These are phyloP conservation scores for Magallana angulata DNA, from an alignment of 1,140 invertebrate species.

Conservation along the genomic window DNA sequence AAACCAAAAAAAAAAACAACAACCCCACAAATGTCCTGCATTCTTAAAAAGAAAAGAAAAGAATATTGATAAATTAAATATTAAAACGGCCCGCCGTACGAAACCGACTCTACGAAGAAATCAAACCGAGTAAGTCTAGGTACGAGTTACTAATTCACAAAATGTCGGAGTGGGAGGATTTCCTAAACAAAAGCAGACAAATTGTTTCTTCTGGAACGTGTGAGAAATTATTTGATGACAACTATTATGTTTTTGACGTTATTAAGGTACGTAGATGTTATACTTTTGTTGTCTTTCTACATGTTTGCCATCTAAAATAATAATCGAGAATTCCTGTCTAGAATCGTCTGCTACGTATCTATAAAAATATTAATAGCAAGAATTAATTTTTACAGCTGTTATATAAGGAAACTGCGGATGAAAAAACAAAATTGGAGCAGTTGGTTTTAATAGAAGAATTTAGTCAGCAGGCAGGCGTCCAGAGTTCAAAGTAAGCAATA, in stretches of 20 bases:
- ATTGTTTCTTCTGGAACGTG: not conserved
- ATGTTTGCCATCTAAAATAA: too few species aligned
- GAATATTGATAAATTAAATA: too few species aligned
- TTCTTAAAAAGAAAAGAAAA: too few species aligned
- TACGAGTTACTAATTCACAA: not conserved
- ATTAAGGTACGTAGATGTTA: slow-evolving; percentile 42
- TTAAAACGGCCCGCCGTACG: too few species aligned
- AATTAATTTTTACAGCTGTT: slow-evolving; percentile 11
- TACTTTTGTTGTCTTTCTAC: not conserved
- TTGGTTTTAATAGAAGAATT: slow-evolving; percentile 29
- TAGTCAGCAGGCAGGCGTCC: not conserved
- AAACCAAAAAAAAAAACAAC: not conserved
- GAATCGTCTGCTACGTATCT: too few species aligned
- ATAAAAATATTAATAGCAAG: too few species aligned
- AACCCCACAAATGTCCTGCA: too few species aligned
- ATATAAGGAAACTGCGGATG: slow-evolving; percentile 23
- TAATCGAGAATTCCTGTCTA: too few species aligned
- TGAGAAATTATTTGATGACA: slow-evolving; percentile 51
- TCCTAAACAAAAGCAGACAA: not conserved
- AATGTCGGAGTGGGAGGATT: slow-evolving; percentile 28
- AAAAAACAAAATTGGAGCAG: slow-evolving; percentile 5
- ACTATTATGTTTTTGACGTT: slow-evolving; percentile 51
- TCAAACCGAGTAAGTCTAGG: not conserved
- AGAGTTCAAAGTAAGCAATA: not conserved
- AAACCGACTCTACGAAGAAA: too few species aligned